Evolutionary conservation across 2,888 invertebrate genomes (phyloP).

Genomic region (Agrilus cyanescens): DNA sequence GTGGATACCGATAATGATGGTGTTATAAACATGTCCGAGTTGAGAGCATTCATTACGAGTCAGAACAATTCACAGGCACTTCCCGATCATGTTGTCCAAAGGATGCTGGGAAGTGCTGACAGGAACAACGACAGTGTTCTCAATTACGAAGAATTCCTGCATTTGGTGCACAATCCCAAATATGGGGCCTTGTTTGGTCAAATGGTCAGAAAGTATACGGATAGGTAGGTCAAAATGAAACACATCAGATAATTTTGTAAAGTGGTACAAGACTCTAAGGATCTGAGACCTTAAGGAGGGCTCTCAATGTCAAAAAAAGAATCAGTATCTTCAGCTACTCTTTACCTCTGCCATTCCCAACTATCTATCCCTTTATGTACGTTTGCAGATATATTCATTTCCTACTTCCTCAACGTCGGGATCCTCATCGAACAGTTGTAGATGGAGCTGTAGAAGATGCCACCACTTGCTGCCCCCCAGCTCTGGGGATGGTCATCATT

Average conservation of each 20-base stretch:
- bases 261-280: no score
- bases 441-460: conserved; percentile 39
- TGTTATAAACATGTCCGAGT: conserved; percentile 52
- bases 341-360: no score
- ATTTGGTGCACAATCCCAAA: conserved; percentile 52
- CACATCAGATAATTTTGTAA: no score
- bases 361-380: conserved; percentile 27
- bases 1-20: conserved; percentile 48
- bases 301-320: no score
- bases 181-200: conserved; percentile 42
- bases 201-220: conserved; percentile 33
- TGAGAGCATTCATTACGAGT: conserved; percentile 48
- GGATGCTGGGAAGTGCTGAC: conserved; percentile 57
- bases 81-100: conserved; percentile 51
- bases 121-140: conserved; percentile 51
- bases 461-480: conserved; percentile 88
- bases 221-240: no score
- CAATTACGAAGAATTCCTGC: conserved; percentile 60
- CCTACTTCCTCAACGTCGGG: conserved; percentile 12
- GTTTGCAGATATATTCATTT: conserved; percentile 18
- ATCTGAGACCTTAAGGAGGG: no score
- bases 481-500: conserved; percentile 82
- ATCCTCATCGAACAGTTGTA: conserved; percentile 22
- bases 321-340: no score
- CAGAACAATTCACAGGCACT: conserved; percentile 52